phyloP scores from a whole-genome alignment of 2,888 invertebrate species.

The Cephus sareptanus region DNA sequence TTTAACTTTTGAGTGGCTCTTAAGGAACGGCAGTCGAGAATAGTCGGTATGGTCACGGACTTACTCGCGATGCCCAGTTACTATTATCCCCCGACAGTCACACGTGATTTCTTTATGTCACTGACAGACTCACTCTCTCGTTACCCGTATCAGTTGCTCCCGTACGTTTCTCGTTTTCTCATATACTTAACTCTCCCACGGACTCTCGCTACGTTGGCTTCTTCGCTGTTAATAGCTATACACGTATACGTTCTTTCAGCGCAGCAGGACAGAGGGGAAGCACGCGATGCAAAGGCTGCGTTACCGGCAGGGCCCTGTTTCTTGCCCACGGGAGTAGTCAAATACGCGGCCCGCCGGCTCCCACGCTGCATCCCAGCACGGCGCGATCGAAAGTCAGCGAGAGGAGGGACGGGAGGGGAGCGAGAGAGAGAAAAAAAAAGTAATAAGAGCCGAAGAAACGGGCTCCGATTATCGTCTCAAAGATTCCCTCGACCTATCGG shows the following conservation, averaged over 20 bases:
- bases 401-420: slow-evolving; percentile 6
- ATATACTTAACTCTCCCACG: too few relatives aligned
- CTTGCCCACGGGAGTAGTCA: slow-evolving; percentile 5
- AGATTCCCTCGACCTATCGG: too few relatives aligned
- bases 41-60: not conserved
- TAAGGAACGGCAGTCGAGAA: not conserved
- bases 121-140: not conserved
- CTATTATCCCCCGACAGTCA: not conserved
- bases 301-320: not conserved
- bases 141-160: too few relatives aligned
- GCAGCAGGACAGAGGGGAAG: too few relatives aligned
- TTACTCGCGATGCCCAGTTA: not conserved
- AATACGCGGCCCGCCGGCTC: not conserved
- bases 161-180: too few relatives aligned
- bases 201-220: too few relatives aligned
- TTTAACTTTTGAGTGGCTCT: not conserved
- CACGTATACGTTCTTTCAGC: too few relatives aligned
- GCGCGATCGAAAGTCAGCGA: slow-evolving; percentile 4
- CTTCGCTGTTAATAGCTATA: too few relatives aligned
- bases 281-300: not conserved
- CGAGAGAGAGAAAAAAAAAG: slow-evolving; percentile 20
- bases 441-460: slow-evolving; percentile 2
- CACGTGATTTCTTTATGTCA: slow-evolving; percentile 1
- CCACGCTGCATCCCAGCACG: slow-evolving; percentile 4
- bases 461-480: too few relatives aligned